These are phyloP conservation scores for Palythoa caribaeorum DNA, from an alignment of 92 coral and sea anemone species.

Conservation along the genomic window DNA sequence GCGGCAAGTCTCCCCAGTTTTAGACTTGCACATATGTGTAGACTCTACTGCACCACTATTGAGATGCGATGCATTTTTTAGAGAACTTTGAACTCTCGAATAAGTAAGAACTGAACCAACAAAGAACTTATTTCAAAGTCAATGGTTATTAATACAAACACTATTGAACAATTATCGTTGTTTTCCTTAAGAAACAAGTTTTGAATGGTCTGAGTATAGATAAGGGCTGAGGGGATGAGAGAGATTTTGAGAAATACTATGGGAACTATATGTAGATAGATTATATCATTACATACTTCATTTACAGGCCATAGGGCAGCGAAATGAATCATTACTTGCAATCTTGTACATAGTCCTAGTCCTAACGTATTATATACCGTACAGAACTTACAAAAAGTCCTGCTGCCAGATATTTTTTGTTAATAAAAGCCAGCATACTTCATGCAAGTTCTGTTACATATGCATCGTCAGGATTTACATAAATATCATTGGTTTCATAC, in stretches of 20 bases:
- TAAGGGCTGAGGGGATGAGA: background rate
- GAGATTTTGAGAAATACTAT: no score
- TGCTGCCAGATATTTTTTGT: no score
- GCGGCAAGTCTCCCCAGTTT: conserved; percentile 22
- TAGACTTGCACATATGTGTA: background rate
- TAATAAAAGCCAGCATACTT: background rate
- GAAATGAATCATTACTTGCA: background rate
- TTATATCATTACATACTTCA: background rate
- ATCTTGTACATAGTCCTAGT: background rate
- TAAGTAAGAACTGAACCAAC: conserved; percentile 34
- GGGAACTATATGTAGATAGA: no score
- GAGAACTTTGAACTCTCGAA: conserved; percentile 19
- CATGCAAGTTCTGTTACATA: background rate
- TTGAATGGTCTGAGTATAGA: background rate
- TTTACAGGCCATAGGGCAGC: background rate
- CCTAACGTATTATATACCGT: no score
- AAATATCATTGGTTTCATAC: no score
- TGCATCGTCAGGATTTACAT: no score
- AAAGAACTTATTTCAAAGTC: conserved; percentile 5
- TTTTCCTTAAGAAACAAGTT: background rate
- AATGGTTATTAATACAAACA: background rate
- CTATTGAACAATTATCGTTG: background rate
- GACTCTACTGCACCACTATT: background rate
- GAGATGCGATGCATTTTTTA: background rate
- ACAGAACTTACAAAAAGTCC: no score